Evolutionary conservation across 1,140 invertebrate genomes (phyloP).

Genomic region (Zaprionus camerounensis): DNA sequence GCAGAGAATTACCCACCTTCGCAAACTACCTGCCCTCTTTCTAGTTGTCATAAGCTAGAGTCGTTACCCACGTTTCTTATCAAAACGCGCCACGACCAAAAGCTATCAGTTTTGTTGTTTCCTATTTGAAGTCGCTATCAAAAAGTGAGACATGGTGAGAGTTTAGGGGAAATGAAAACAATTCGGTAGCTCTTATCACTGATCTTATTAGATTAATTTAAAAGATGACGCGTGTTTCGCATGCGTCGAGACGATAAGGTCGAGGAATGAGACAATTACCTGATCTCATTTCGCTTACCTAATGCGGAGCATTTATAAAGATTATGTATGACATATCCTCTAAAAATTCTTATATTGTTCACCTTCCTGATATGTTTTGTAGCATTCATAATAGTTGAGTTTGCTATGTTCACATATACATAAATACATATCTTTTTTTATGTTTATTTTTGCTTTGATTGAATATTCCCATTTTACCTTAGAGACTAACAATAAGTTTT

Average conservation of each 20-base stretch:
- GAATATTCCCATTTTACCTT: too few species aligned
- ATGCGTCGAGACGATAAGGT: conserved; percentile 7
- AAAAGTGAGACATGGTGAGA: conserved; percentile 32
- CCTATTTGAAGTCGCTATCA: conserved; percentile 53
- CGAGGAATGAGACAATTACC: background rate
- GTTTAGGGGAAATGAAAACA: conserved; percentile 47
- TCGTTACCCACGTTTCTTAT: conserved; percentile 1
- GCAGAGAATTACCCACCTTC: conserved; percentile 8
- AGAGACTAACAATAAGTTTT: too few species aligned
- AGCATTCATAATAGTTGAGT: too few species aligned
- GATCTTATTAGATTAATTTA: conserved; percentile 20
- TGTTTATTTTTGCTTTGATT: too few species aligned
- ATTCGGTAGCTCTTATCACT: conserved; percentile 39
- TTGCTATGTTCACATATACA: too few species aligned
- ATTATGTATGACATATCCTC: background rate
- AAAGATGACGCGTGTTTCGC: conserved; percentile 25
- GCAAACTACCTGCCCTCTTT: background rate
- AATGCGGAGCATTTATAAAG: background rate
- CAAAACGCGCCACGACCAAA: conserved; percentile 8
- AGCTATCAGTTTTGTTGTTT: conserved; percentile 41
- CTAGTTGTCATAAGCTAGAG: background rate
- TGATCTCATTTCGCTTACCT: background rate
- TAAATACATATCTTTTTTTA: too few species aligned
- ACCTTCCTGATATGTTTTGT: too few species aligned
- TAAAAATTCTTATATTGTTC: background rate